Percentiles rank a stretch among this genome's conserved stretches.
Evolutionary conservation across 2,888 invertebrate species (phyloP).

Genomic region (Ceriagrion tenellum): DNA sequence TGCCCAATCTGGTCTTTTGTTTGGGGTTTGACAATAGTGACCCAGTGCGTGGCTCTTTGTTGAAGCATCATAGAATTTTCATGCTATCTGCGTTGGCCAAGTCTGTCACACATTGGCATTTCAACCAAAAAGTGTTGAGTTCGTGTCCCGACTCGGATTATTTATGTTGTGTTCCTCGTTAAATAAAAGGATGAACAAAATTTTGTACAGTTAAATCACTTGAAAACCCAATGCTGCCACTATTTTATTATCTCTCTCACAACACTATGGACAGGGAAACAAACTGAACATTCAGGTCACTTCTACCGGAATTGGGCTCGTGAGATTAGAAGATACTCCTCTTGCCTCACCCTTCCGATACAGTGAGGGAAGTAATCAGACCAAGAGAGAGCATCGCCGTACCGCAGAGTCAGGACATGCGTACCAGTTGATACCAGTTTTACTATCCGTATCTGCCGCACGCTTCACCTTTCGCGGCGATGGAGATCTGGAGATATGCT

Average conservation of each 20-base stretch:
- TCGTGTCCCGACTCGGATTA: too few relatives aligned
- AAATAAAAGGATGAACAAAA: neutral
- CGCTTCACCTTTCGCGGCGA: neutral
- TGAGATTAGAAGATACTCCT: neutral
- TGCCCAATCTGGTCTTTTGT: too few relatives aligned
- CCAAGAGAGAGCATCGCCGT: neutral
- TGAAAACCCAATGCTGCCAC: too few relatives aligned
- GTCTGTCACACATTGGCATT: too few relatives aligned
- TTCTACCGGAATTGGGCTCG: neutral
- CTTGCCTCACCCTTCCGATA: neutral
- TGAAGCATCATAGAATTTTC: too few relatives aligned
- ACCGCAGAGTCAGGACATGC: neutral
- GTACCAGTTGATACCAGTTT: neutral
- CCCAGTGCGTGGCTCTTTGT: too few relatives aligned
- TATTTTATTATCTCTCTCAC: neutral
- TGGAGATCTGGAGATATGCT: conserved; percentile 28
- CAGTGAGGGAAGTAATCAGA: neutral
- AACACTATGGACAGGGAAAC: neutral
- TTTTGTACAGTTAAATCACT: neutral
- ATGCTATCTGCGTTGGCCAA: too few relatives aligned
- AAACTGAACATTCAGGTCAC: neutral
- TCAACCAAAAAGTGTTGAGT: too few relatives aligned
- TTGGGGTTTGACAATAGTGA: too few relatives aligned
- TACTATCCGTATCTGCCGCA: neutral
- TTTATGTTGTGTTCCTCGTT: too few relatives aligned